phyloP scores from a whole-genome alignment of 2,113 vertebrate species.

The Plecturocebus donacophilus region DNA sequence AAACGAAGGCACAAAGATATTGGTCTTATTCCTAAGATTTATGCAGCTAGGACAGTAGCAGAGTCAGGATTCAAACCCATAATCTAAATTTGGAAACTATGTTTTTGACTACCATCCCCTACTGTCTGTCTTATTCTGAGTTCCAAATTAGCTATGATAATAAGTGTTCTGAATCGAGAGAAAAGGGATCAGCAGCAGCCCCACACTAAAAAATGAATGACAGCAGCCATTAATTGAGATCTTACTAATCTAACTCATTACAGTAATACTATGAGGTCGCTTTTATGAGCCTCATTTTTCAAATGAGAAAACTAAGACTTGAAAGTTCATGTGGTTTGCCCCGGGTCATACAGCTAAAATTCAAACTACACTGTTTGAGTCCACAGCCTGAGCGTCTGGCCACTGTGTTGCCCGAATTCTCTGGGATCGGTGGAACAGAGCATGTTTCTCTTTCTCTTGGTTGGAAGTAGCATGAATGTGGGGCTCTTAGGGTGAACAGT shows the following conservation, averaged over 20 bases:
- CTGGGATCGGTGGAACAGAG: too few species aligned
- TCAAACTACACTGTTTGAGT: background rate
- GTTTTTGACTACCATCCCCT: background rate
- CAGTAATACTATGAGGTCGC: background rate
- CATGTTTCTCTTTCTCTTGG: background rate
- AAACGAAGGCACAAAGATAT: background rate
- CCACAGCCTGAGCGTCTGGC: background rate
- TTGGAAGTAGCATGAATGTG: background rate
- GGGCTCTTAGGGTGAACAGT: background rate
- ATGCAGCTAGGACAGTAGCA: background rate
- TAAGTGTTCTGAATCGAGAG: background rate
- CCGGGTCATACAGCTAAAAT: background rate
- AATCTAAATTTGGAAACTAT: background rate
- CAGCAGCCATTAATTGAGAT: background rate
- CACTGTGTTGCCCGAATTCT: background rate
- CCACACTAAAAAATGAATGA: background rate
- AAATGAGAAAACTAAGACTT: background rate
- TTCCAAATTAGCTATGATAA: background rate
- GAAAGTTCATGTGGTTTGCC: background rate
- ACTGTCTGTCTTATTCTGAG: background rate
- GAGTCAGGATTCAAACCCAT: background rate
- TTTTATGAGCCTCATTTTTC: background rate
- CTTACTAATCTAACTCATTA: background rate
- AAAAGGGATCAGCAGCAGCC: background rate
- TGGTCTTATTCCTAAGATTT: background rate